Conservation (phyloP, 2,113 vertebrate genomes). For the Mobula hypostoma region DNA sequence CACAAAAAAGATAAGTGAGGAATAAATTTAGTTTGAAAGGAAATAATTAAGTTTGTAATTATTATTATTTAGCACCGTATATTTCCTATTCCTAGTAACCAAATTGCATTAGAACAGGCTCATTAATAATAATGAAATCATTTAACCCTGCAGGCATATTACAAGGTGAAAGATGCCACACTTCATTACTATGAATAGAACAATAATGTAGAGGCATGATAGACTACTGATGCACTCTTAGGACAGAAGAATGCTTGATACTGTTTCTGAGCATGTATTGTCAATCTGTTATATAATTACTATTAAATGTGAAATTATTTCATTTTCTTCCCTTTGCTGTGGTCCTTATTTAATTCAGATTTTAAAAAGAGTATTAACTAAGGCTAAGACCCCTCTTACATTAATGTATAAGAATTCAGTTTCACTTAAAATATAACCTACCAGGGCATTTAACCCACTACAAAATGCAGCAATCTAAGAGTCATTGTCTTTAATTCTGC, state of each 20-base stretch:
- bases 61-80: constrained; percentile 63
- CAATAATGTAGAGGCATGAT: constrained; percentile 58
- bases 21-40: constrained; percentile 62
- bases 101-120: constrained; percentile 51
- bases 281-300: constrained; percentile 56
- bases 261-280: constrained; percentile 43
- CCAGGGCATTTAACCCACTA: not conserved
- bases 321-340: not conserved
- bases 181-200: constrained; percentile 62
- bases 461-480: not conserved
- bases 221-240: constrained; percentile 60
- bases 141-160: constrained; percentile 72
- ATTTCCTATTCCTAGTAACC: constrained; percentile 50
- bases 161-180: constrained; percentile 65
- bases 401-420: not conserved
- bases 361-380: not conserved
- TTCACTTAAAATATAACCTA: not conserved
- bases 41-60: constrained; percentile 79
- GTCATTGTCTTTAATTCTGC: not conserved
- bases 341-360: constrained; percentile 32
- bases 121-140: constrained; percentile 83
- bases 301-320: constrained; percentile 47
- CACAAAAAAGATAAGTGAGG: constrained; percentile 16
- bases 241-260: constrained; percentile 49
- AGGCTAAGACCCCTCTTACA: not conserved